Evolutionary conservation across 2,797 vertebrate genomes (phyloP), one percentile per base, ranked within the genome.

Genomic region (Eulemur albifrons): DNA sequence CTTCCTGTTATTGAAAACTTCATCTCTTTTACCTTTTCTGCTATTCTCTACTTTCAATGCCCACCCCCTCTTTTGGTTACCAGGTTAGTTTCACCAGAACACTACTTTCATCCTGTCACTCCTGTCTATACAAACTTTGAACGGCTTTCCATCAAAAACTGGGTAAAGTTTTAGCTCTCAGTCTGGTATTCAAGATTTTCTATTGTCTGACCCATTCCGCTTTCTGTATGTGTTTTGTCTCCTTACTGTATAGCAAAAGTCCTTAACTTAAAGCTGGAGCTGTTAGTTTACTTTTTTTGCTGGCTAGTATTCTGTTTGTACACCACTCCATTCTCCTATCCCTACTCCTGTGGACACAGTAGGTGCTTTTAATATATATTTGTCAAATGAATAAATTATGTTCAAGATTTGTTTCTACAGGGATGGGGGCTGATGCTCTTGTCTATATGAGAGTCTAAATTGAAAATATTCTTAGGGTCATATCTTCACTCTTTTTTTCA

Each of bases 231-330:
- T 88, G 18, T 84, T 80, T 79, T 79, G 40, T 90, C 30, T 88
- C 61, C 27, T 73, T 12, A 27, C 30, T 65, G 0, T 52, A 30
- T 38, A 65, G 90, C 48, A 90, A 7, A 94, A 92, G 70, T 69
- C 27, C 23, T 67, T 73, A 65, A 77, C 54, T 92, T 87, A 65
- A 86, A 54, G 63, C 80, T 12, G 65, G 80, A 72, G 67, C 57
- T 94, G 25, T 67, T 94, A 35, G 59, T 92, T 97, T 87, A 70
- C 80, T 81, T 50, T 79, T 94, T 76, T 92, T 80, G n/a, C 80
- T 94, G 65, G 69, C 32, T 61, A 4, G 15, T 59, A 10, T 81
- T 80, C 23, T 81, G 35, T 80, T 90, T 79, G 27, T 59, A 65
- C 1, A 50, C 14, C 5, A 11, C 20, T 89, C n/a, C 20, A 25